These are phyloP conservation scores for Campoplex nolae DNA, from an alignment of 2,888 invertebrate genomes.

Conservation along the genomic window DNA sequence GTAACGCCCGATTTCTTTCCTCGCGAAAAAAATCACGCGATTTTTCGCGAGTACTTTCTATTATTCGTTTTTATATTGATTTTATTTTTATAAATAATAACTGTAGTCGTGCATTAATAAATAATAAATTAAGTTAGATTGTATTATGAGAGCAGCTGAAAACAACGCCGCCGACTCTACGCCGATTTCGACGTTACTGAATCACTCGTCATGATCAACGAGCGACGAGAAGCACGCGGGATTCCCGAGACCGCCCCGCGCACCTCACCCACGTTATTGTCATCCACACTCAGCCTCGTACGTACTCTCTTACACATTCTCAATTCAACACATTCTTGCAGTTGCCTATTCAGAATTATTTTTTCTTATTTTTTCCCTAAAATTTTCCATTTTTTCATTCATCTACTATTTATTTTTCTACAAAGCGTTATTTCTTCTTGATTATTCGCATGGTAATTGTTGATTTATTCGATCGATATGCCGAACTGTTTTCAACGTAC, in stretches of 20 bases:
- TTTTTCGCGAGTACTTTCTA: constrained; percentile 44
- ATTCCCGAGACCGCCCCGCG: constrained; percentile 18
- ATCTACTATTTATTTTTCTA: background rate
- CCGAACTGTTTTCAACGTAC: background rate
- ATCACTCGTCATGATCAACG: constrained; percentile 38
- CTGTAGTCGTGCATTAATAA: constrained; percentile 31
- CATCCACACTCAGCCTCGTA: constrained; percentile 6
- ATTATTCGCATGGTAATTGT: background rate
- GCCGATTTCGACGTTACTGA: constrained; percentile 66
- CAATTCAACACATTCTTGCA: background rate
- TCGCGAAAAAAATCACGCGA: constrained; percentile 46
- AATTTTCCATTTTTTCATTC: background rate
- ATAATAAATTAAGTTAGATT: constrained; percentile 25
- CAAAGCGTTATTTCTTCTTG: background rate
- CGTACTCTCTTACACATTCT: constrained; percentile 18
- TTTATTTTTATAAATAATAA: constrained; percentile 41
- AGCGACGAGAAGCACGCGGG: constrained; percentile 48
- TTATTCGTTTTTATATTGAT: constrained; percentile 2
- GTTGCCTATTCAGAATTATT: background rate
- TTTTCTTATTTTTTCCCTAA: background rate
- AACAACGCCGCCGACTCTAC: constrained; percentile 55
- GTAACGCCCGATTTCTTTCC: constrained; percentile 64
- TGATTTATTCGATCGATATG: background rate
- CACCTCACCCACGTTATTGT: constrained; percentile 21
- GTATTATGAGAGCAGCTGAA: constrained; percentile 53